phyloP scores from a whole-genome alignment of 2,888 invertebrate genomes.

The Hipparchia sbordonii region DNA sequence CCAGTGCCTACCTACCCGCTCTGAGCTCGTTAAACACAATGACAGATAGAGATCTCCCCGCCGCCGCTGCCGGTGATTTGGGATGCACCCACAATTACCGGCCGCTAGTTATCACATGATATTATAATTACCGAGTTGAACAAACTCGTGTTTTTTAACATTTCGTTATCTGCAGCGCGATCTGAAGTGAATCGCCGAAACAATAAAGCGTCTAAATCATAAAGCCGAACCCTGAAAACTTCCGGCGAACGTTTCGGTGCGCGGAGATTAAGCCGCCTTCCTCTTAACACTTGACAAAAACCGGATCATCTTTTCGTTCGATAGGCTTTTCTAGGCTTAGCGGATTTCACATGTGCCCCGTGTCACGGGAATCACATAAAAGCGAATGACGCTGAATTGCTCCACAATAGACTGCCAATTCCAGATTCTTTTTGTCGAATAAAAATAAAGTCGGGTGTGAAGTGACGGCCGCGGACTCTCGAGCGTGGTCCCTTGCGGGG shows the following conservation, averaged over 20 bases:
- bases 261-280: slow-evolving; percentile 55
- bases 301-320: slow-evolving; percentile 58
- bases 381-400: slow-evolving; percentile 43
- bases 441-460: slow-evolving; percentile 33
- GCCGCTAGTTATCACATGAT: slow-evolving; percentile 57
- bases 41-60: slow-evolving; percentile 74
- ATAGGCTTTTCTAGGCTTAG: slow-evolving; percentile 68
- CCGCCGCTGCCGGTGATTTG: slow-evolving; percentile 57
- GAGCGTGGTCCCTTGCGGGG: slow-evolving; percentile 57
- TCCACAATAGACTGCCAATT: slow-evolving; percentile 37
- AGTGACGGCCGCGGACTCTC: slow-evolving; percentile 23
- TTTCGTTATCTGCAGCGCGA: slow-evolving; percentile 46
- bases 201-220: slow-evolving; percentile 44
- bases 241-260: slow-evolving; percentile 52
- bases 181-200: slow-evolving; percentile 37
- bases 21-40: slow-evolving; percentile 71
- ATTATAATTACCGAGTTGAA: slow-evolving; percentile 63
- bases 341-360: slow-evolving; percentile 64
- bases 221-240: slow-evolving; percentile 50
- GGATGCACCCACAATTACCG: slow-evolving; percentile 69
- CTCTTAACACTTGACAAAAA: slow-evolving; percentile 57
- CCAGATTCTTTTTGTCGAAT: slow-evolving; percentile 32
- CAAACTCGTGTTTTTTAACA: slow-evolving; percentile 51
- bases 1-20: slow-evolving; percentile 42
- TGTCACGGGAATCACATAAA: slow-evolving; percentile 48